phyloP scores from a whole-genome alignment of 1,140 invertebrate genomes.

The Drosophila lacertosa region DNA sequence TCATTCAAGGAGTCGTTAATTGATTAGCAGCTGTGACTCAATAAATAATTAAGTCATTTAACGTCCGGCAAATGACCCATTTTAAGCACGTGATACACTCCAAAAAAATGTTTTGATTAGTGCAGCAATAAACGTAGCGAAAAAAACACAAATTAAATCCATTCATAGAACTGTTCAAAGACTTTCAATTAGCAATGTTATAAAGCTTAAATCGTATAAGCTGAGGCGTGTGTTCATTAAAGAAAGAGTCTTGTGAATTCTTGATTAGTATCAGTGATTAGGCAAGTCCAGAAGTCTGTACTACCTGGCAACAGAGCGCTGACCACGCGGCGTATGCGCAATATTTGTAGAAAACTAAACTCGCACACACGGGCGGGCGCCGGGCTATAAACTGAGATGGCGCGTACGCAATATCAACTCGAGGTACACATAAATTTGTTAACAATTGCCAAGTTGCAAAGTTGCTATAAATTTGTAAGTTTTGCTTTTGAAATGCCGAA shows the following conservation, averaged over 20 bases:
- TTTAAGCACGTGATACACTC: constrained; percentile 37
- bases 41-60: constrained; percentile 23
- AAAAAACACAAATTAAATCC: constrained; percentile 23
- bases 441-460: constrained; percentile 67
- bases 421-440: constrained; percentile 60
- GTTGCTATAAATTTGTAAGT: constrained; percentile 73
- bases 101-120: constrained; percentile 35
- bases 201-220: constrained; percentile 29
- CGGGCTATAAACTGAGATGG: constrained; percentile 55
- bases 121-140: constrained; percentile 28
- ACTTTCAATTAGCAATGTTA: constrained; percentile 26
- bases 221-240: constrained; percentile 27
- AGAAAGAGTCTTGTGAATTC: constrained; percentile 44
- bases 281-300: constrained; percentile 23
- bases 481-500: constrained; percentile 46
- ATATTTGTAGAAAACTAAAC: constrained; percentile 39
- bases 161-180: constrained; percentile 14
- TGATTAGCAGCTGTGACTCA: constrained; percentile 1
- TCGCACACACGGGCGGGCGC: constrained; percentile 6
- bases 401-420: constrained; percentile 71
- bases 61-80: constrained; percentile 16
- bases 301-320: constrained; percentile 31
- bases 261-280: constrained; percentile 49
- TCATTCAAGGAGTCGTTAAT: constrained; percentile 14
- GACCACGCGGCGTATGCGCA: constrained; percentile 63